Conservation (phyloP, 2,888 invertebrate species). For the Cantharis flavilabris region DNA sequence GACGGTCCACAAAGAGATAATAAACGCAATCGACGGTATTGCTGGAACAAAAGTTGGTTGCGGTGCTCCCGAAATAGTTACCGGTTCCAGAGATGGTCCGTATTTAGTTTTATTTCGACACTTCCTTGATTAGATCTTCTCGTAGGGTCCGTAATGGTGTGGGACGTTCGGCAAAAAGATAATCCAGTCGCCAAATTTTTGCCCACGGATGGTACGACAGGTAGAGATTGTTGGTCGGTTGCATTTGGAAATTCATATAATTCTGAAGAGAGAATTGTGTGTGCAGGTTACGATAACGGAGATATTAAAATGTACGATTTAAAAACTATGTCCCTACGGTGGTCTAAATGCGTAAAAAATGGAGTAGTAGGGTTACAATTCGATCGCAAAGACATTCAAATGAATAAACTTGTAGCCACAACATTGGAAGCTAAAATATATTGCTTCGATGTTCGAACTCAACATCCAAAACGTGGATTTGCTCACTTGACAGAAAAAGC, state of each 20-base stretch:
- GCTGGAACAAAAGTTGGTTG: conserved; percentile 79
- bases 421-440: conserved; percentile 90
- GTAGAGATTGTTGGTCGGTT: conserved; percentile 92
- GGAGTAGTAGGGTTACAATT: conserved; percentile 89
- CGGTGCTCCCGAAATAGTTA: conserved; percentile 94
- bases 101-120: neutral
- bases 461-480: conserved; percentile 86
- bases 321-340: conserved; percentile 77
- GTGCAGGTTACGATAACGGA: conserved; percentile 95
- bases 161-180: conserved; percentile 91
- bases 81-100: conserved; percentile 89
- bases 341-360: conserved; percentile 92
- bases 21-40: conserved; percentile 90
- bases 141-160: conserved; percentile 84
- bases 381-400: conserved; percentile 89
- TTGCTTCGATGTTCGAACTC: conserved; percentile 86
- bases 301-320: conserved; percentile 94
- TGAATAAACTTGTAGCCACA: conserved; percentile 93
- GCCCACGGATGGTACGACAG: conserved; percentile 69
- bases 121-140: neutral
- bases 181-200: conserved; percentile 90
- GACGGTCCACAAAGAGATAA: conserved; percentile 79
- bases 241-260: conserved; percentile 91
- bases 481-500: conserved; percentile 63
- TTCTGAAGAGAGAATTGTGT: conserved; percentile 81